Evolutionary conservation across 35 echinoderm and acorn worm species (phyloP), one percentile per base, ranked within the genome.

Genomic region (Hemicentrotus pulcherrimus): DNA sequence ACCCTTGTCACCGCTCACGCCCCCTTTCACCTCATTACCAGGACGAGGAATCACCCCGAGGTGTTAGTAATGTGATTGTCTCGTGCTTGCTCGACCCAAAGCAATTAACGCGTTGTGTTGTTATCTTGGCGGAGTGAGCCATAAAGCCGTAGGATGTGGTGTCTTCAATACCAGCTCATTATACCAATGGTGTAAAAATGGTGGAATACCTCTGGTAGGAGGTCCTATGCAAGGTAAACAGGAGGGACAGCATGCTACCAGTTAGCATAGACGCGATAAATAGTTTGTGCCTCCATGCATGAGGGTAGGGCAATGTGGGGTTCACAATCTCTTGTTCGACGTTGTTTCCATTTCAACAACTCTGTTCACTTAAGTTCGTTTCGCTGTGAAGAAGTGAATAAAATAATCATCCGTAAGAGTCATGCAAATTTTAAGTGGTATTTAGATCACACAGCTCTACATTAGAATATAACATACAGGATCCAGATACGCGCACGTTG

Each of bases 51-150:
- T 93, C 46, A 47, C 91, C 91, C 32, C 46, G 48, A 93, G 91
- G 91, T 93, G 91, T 50, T 93, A 32, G n/a, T 93, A 93, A 93
- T 93, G 91, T 93, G 91, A 93, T 93, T 93, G 91, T 93, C 91
- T 93, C 45, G 91, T 31, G 91, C 14, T 58, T 47, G 30, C 91
- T 93, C 91, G 91, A 93, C 91, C 91, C 48, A 32, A 58, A 93
- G 91, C 91, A 93, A 93, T 93, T 93, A 93, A 58, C 91, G 91
- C n/a, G 91, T 93, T 93, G 46, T 93, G 88, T 90, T 90, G 46
- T 90, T 90, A 90, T 90, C 88, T 24, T 47, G 88, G 88, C 88
- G 32, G 32, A 45, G 46, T 45, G 88, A 28, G 88, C 65, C 65
- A 78, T 78, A 28, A 78, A 78, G 65, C 65, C 65, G 19, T 22